Evolutionary conservation across 2,797 vertebrate genomes (phyloP).

Genomic region (Podargus strigoides): DNA sequence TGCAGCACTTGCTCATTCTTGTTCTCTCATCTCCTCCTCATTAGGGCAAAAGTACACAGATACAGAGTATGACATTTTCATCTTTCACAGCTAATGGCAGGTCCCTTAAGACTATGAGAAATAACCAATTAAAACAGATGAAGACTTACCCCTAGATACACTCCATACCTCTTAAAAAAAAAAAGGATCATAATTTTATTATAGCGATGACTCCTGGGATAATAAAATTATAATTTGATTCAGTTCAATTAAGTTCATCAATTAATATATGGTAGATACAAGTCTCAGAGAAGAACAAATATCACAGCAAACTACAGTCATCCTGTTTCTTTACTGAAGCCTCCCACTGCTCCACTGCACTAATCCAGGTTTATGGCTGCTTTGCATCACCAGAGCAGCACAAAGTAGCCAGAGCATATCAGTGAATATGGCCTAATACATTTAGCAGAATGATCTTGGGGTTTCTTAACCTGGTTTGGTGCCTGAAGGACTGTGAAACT

Average conservation of each 20-base stretch:
- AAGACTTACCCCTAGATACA: not conserved
- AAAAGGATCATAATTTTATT: not conserved
- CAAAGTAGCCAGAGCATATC: not conserved
- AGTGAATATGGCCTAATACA: not conserved
- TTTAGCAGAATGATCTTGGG: not conserved
- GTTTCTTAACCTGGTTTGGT: slow-evolving; percentile 15
- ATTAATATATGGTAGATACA: not conserved
- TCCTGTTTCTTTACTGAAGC: not conserved
- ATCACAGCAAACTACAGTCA: not conserved
- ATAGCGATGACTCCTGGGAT: not conserved
- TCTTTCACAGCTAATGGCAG: not conserved
- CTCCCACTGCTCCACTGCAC: not conserved
- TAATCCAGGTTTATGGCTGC: slow-evolving; percentile 7
- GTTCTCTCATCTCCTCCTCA: not conserved
- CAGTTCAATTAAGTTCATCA: not conserved
- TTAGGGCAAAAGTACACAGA: not conserved
- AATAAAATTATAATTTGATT: not conserved
- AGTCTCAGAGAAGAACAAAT: not conserved
- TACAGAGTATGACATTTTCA: not conserved
- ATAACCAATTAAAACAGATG: not conserved
- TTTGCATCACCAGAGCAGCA: not conserved
- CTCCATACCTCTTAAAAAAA: not conserved
- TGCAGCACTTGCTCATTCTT: rapidly evolving
- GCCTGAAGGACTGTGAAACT: not conserved
- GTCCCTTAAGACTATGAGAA: not conserved